Percentiles rank a stretch among this genome's conserved stretches.
Evolutionary conservation across 2,888 invertebrate genomes (phyloP).

Genomic region (Epirrhoe alternata): DNA sequence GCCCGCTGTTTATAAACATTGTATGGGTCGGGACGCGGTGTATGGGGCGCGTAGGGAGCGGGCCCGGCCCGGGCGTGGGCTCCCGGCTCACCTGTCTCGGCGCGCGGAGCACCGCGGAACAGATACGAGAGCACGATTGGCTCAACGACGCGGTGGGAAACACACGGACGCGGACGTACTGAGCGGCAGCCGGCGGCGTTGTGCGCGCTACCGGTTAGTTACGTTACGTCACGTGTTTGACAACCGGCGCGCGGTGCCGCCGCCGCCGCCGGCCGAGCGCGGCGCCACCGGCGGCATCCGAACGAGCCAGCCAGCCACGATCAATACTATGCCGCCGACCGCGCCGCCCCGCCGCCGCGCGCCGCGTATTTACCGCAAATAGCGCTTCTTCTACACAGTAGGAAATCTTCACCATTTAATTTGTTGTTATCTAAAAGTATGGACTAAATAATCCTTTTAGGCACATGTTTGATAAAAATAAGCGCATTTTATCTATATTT

Average conservation of each 20-base stretch:
- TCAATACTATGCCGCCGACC: conserved; percentile 56
- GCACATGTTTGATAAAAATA: too few species aligned
- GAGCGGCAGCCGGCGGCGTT: conserved; percentile 67
- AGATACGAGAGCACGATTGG: conserved; percentile 47
- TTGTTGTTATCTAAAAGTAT: too few species aligned
- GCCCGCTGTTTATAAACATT: conserved; percentile 84
- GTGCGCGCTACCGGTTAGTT: conserved; percentile 53
- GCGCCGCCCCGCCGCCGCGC: too few species aligned
- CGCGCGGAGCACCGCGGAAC: conserved; percentile 57
- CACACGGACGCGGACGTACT: conserved; percentile 61
- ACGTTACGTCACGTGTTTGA: conserved; percentile 44
- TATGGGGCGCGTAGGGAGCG: conserved; percentile 40
- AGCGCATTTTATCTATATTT: too few species aligned
- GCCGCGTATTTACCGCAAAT: conserved; percentile 17
- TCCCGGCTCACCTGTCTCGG: conserved; percentile 70
- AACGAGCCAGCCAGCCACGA: conserved; percentile 58
- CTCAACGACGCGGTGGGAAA: conserved; percentile 51
- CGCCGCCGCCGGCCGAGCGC: conserved; percentile 19
- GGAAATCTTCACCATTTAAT: not conserved
- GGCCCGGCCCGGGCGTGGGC: conserved; percentile 62
- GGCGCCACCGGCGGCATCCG: conserved; percentile 41
- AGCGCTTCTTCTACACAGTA: conserved; percentile 22
- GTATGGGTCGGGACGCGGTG: conserved; percentile 55
- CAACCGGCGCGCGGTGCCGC: conserved; percentile 32
- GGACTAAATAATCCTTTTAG: too few species aligned